These are phyloP conservation scores for Acleris holmiana DNA, from an alignment of 2,888 invertebrate genomes.

Conservation along the genomic window DNA sequence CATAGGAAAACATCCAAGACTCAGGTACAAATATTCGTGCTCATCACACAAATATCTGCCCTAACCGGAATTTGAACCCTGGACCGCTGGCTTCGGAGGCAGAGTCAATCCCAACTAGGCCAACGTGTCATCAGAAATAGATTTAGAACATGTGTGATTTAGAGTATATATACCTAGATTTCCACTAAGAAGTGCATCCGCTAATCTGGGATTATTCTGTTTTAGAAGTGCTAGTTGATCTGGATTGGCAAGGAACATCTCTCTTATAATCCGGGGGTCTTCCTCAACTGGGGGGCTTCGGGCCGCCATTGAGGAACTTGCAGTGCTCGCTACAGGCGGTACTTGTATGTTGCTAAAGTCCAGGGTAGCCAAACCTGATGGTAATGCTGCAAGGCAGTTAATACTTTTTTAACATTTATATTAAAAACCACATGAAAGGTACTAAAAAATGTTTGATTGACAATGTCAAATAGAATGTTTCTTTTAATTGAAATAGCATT, in stretches of 20 bases:
- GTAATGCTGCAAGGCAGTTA: slow-evolving; percentile 65
- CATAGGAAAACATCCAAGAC: no score
- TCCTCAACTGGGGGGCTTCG: slow-evolving; percentile 85
- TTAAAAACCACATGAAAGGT: slow-evolving; percentile 7
- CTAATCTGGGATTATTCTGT: slow-evolving; percentile 96
- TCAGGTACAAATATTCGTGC: no score
- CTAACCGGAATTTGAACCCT: no score
- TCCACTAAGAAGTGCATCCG: slow-evolving; percentile 95
- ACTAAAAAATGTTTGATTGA: slow-evolving; percentile 13
- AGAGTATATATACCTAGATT: slow-evolving; percentile 87
- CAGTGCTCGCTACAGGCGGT: slow-evolving; percentile 77
- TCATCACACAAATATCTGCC: no score
- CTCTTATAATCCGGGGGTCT: slow-evolving; percentile 92
- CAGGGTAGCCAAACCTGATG: slow-evolving; percentile 83
- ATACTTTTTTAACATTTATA: slow-evolving; percentile 41
- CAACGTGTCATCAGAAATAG: no score
- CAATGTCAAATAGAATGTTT: slow-evolving; percentile 34
- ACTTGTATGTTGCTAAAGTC: slow-evolving; percentile 95
- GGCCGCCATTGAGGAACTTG: slow-evolving; percentile 68
- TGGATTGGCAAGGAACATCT: slow-evolving; percentile 95
- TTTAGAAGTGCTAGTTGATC: slow-evolving; percentile 95
- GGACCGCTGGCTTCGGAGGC: no score
- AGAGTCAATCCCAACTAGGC: no score
- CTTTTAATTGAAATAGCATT: not conserved
- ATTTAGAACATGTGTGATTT: no score